Evolutionary conservation across 2,888 invertebrate species (phyloP).

Genomic region (Pachycephus smyrnensis): DNA sequence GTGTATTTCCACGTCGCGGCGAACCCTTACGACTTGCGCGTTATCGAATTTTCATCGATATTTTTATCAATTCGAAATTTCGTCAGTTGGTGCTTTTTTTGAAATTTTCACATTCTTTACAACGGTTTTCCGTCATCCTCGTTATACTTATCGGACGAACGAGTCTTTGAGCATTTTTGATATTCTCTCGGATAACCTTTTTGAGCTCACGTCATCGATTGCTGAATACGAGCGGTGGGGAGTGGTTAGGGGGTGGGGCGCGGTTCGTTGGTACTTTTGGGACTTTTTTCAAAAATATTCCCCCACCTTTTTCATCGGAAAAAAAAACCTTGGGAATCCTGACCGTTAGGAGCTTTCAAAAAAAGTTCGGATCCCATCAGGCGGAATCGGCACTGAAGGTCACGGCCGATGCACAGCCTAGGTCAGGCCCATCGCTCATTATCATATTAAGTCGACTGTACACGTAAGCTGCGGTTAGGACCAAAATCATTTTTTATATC

Average conservation of each 20-base stretch:
- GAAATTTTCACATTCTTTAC: not conserved
- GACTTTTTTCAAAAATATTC: not conserved
- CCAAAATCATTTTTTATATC: not conserved
- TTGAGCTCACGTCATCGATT: not conserved
- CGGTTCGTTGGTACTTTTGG: too few relatives aligned
- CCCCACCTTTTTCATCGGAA: too few relatives aligned
- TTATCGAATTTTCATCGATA: conserved; percentile 10
- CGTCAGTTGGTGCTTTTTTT: not conserved
- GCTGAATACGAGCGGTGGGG: not conserved
- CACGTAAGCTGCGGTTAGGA: conserved; percentile 35
- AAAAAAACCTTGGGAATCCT: not conserved
- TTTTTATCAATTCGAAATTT: not conserved
- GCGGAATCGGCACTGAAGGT: conserved; percentile 43
- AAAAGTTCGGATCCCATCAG: conserved; percentile 32
- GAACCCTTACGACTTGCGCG: conserved; percentile 23
- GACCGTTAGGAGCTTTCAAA: conserved; percentile 3
- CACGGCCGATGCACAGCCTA: conserved; percentile 61
- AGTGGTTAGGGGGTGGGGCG: too few relatives aligned
- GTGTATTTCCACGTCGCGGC: not conserved
- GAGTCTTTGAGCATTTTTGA: not conserved
- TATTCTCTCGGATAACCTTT: not conserved
- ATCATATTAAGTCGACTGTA: conserved; percentile 45
- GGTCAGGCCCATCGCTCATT: conserved; percentile 63
- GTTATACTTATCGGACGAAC: not conserved
- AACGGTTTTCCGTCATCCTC: not conserved